Evolutionary conservation across 2,797 vertebrate species (phyloP), one percentile per base, ranked within the genome.

Genomic region (Channa striata): DNA sequence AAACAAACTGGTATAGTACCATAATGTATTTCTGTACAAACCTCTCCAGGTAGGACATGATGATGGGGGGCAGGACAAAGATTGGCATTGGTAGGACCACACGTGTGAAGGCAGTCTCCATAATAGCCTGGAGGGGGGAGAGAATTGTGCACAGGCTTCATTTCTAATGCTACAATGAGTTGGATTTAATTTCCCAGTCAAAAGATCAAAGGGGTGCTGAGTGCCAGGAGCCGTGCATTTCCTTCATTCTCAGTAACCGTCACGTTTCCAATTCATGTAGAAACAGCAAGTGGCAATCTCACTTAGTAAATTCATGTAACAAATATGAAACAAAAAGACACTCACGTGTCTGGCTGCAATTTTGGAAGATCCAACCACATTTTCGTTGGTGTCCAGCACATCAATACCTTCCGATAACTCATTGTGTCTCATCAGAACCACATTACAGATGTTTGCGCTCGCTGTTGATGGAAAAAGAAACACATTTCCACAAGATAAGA

Each of bases 1-100:
- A 30, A 30, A 30, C 25, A 30, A 30, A 30, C 25, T 30, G 25
- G 25, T 30, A 30, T 6, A 4, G 25, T 30, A 30, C 25, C 1
- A 4, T 4, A 37, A 11, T 37, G 7, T 47, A 49, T 54, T 30
- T 64, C 13, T 62, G 30, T 19, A 72, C 87, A 13, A 72, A 95
- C 94, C 92, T 93, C 80, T 95, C 93, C 8, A 95, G 80, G 88
- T 94, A 94, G 74, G 93, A 91, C 93, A 95, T 95, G 71, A 94
- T 91, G 77, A 98, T 94, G 25, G 97, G 96, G 79, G 97, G 97
- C 77, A 99, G 95, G 84, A 99, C 96, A 86, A 98, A 96, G 87
- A 99, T 98, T 11, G 97, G 97, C 96, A 99, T 96, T 0, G 97
- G 98, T 36, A 99, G 95, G 77, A 97, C 96, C 89, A 99, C 96